Percentiles rank a stretch among this genome's conserved stretches.
These are phyloP conservation scores for Lasioglossum baleicum DNA, from an alignment of 1,140 invertebrate species.

Conservation along the genomic window DNA sequence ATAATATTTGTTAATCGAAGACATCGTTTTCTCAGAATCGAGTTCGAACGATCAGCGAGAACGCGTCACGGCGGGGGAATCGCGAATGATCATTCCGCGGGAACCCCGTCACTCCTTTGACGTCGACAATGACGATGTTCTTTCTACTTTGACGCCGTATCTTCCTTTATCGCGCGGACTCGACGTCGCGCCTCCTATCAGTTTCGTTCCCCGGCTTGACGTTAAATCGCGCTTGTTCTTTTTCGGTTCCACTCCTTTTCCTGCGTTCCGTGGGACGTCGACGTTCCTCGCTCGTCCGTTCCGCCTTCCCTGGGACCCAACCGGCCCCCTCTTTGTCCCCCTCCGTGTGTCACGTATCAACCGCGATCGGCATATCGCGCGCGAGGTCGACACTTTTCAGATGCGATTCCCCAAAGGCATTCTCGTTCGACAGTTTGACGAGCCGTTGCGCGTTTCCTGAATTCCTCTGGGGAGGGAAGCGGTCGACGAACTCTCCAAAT, in stretches of 20 bases:
- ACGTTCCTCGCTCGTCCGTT: background rate
- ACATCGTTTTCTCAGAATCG: no score
- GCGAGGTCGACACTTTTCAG: background rate
- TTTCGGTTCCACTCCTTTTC: constrained; percentile 39
- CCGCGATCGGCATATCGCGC: constrained; percentile 14
- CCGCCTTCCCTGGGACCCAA: background rate
- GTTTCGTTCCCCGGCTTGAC: constrained; percentile 37
- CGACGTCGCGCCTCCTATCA: constrained; percentile 47
- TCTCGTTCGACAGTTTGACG: background rate
- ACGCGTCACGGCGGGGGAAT: constrained; percentile 36
- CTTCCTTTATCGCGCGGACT: constrained; percentile 53
- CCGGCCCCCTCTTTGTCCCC: no score
- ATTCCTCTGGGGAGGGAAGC: background rate
- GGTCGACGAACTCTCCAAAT: background rate
- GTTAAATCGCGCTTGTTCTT: constrained; percentile 35
- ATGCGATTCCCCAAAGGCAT: background rate
- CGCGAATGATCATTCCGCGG: constrained; percentile 49
- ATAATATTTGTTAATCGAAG: no score
- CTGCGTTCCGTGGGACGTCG: constrained; percentile 21
- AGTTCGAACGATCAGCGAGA: background rate
- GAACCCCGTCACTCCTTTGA: constrained; percentile 46
- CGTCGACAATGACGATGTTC: constrained; percentile 59
- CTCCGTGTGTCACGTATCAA: background rate
- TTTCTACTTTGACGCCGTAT: constrained; percentile 51
- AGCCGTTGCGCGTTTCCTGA: background rate